Evolutionary conservation across 2,797 vertebrate genomes (phyloP), one percentile per base, ranked within the genome.

Genomic region (Amniataba percoides): DNA sequence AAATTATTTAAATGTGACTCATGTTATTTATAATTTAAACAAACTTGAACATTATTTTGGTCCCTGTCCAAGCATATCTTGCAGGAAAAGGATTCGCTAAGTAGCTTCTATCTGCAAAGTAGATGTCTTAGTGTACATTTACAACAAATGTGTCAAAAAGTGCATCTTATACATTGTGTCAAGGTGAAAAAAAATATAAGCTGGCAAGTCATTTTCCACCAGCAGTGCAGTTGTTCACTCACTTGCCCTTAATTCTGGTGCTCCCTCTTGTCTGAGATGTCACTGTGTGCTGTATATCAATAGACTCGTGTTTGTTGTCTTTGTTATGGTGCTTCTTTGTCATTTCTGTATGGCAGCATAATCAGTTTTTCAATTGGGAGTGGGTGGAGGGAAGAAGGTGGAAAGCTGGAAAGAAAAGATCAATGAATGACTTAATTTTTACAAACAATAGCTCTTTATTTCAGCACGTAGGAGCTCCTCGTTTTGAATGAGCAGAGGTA

Each of bases 371-470:
- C 72, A 60, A 69, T 65, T 45, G 23, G 13, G 10, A 74, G 45
- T 64, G 73, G 58, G 63, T 51, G 46, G 49, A 86, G 31, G 21
- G 46, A 58, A n/a, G 27, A 51, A 23, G 42, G 75, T 2, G 25
- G 10, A 69, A 55, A 13, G 27, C 16, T 23, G 8, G 34, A 64
- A 52, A 75, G 23, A 70, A 64, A 69, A 39, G 27, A 77, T 81
- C 75, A 78, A 74, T 85, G 56, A 73, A 80, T 71, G 21, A 80
- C 61, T 75, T 70, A 27, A 69, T 86, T 73, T 5, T 53, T 13
- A 53, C 43, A 64, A 84, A 81, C 53, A 75, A 46, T 67, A 51
- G 25, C 49, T 84, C 58, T 82, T 81, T 77, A 64, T 27, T 68
- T 68, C 42, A 46, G 48, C n/a, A 57, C 39, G 12, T 21, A 23